Percentiles rank a stretch among this genome's conserved stretches.
Evolutionary conservation across 2,888 invertebrate genomes (phyloP).

Genomic region (Pheosia tremula): DNA sequence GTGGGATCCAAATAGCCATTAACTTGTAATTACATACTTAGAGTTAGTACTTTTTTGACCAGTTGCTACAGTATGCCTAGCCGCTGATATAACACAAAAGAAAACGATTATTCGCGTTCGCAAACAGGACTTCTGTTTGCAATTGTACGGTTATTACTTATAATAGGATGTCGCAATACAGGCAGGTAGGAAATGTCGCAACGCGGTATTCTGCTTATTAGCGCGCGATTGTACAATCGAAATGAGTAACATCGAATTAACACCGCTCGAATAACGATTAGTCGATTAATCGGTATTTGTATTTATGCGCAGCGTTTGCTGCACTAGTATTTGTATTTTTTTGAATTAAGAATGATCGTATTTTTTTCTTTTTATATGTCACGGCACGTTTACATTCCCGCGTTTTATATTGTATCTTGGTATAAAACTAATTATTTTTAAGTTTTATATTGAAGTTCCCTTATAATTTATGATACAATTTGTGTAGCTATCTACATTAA

Average conservation of each 20-base stretch:
- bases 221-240: background rate
- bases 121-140: constrained; percentile 12
- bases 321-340: background rate
- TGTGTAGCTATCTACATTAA: no score
- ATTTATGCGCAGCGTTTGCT: background rate
- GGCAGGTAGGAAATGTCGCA: constrained; percentile 30
- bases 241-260: background rate
- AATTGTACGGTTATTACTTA: constrained; percentile 11
- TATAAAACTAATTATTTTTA: no score
- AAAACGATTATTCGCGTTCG: constrained; percentile 14
- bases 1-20: no score
- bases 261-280: constrained; percentile 9
- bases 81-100: constrained; percentile 5
- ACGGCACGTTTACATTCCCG: no score
- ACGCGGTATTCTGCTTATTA: constrained; percentile 21
- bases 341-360: background rate
- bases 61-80: no score
- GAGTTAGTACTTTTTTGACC: no score
- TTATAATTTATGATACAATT: no score
- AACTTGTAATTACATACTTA: no score
- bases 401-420: no score
- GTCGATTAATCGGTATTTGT: constrained; percentile 3
- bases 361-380: background rate
- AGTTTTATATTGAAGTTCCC: no score
- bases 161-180: constrained; percentile 25